Base-by-base conservation (phyloP, 2,113 vertebrate genomes). In the zebrafish (Danio rerio) region DNA sequence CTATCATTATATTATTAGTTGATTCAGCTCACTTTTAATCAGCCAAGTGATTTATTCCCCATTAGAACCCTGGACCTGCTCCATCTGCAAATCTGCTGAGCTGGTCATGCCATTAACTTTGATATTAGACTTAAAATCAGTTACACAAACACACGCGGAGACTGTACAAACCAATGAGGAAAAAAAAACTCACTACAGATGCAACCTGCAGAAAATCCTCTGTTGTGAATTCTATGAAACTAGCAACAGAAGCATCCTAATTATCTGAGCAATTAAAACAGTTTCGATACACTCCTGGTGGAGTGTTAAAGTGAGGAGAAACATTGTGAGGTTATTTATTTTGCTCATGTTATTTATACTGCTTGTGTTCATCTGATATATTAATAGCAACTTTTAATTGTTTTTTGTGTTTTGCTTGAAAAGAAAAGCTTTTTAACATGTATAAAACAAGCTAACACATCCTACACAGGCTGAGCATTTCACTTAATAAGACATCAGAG, bases 31-130 rank as follows among this genome's bases (percentile, higher is more conserved):
- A 91, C 91, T 93, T 94, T 92, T 78, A 93, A 92, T 92, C 88
- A 90, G 89, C 83, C 87, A 91, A 90, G 82, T 87, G 91, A 91
- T 89, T 91, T 88, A 91, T 91, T 92, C 89, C 88, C 86, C 84
- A 89, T 92, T 92, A 92, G n/a, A 0, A 70, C 87, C 86, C 88
- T 90, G 90, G 91, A 89, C 90, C 86, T 91, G 80, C 90, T 70
- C 70, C 40, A 92, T 92, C 86, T 90, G 88, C 87, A 93, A 92
- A 93, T 94, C 91, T 90, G 86, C 91, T 91, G 89, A 91, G 88
- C 86, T 81, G 72, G 90, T 88, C 86, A 82, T 87, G 89, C 84
- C 88, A 90, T 86, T 88, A 93, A 87, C 92, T 93, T 89, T 92
- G 84, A 88, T 90, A 93, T 59, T 79, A 75, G 59, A 61, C 84